A percentile compares a stretch with the other conserved stretches of the same genome.
Evolutionary conservation across 2,888 invertebrate species (phyloP).

Genomic region (Dicyrtomina minuta): DNA sequence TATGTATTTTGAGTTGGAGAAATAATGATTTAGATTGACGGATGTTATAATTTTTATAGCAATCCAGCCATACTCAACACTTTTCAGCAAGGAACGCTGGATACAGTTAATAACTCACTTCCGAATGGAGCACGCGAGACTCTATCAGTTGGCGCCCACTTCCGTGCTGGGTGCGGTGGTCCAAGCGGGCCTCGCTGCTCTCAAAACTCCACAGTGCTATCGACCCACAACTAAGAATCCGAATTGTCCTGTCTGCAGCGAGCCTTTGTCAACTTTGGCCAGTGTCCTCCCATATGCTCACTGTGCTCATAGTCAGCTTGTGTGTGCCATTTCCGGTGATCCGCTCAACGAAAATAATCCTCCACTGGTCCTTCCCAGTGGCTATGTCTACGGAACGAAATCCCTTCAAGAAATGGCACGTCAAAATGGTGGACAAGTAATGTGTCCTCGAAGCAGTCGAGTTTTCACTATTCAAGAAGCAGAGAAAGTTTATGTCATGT

Average conservation of each 20-base stretch:
- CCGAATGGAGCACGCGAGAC: slow-evolving; percentile 86
- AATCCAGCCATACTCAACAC: slow-evolving; percentile 58
- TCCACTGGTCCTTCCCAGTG: slow-evolving; percentile 98
- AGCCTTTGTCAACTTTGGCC: slow-evolving; percentile 83
- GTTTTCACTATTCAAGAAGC: slow-evolving; percentile 86
- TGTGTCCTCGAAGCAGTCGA: slow-evolving; percentile 92
- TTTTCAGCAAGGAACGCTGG: slow-evolving; percentile 73
- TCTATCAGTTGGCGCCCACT: slow-evolving; percentile 88
- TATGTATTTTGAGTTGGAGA: too few relatives aligned
- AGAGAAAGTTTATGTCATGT: slow-evolving; percentile 98
- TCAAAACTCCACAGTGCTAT: slow-evolving; percentile 79
- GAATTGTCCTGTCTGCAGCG: slow-evolving; percentile 90
- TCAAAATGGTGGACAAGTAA: slow-evolving; percentile 85
- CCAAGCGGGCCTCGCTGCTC: slow-evolving; percentile 89
- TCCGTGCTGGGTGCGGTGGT: slow-evolving; percentile 89
- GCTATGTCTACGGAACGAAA: slow-evolving; percentile 93
- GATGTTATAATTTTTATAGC: slow-evolving; percentile 44
- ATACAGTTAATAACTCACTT: slow-evolving; percentile 82
- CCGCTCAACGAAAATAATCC: slow-evolving; percentile 96
- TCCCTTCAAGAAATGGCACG: slow-evolving; percentile 86
- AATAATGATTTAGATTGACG: too few relatives aligned
- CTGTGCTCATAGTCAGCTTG: slow-evolving; percentile 90
- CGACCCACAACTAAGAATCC: slow-evolving; percentile 66
- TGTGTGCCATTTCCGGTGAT: slow-evolving; percentile 85
- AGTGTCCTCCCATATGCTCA: slow-evolving; percentile 83